Evolutionary conservation across 1,140 invertebrate genomes (phyloP).

Genomic region (Kradibia gibbosae): DNA sequence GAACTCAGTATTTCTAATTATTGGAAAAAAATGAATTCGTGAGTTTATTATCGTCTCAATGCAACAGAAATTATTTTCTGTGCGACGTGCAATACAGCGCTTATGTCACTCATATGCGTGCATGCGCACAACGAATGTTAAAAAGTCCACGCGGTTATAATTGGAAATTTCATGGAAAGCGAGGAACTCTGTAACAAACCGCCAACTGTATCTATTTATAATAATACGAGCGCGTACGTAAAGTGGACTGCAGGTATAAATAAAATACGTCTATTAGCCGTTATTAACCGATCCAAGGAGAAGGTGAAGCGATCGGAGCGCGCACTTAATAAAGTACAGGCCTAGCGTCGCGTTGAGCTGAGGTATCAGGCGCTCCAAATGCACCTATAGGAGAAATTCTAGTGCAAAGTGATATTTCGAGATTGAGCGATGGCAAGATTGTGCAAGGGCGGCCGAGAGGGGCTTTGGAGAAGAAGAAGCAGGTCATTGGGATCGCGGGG

Average conservation of each 20-base stretch:
- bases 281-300: too few species aligned
- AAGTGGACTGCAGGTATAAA: too few species aligned
- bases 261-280: too few species aligned
- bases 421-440: neutral
- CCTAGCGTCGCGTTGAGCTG: too few species aligned
- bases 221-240: neutral
- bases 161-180: neutral
- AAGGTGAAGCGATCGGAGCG: too few species aligned
- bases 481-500: too few species aligned
- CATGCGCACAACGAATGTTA: neutral
- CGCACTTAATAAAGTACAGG: too few species aligned
- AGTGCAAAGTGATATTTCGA: neutral
- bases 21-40: too few species aligned
- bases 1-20: too few species aligned
- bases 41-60: too few species aligned
- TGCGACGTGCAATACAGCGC: neutral
- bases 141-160: neutral
- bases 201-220: neutral
- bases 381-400: neutral
- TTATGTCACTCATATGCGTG: neutral
- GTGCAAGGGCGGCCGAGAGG: neutral
- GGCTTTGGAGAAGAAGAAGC: too few species aligned
- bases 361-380: neutral
- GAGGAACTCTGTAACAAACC: neutral
- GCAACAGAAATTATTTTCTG: too few species aligned